phyloP scores from a whole-genome alignment of 2,888 invertebrate species.

The Crossocerus cetratus region DNA sequence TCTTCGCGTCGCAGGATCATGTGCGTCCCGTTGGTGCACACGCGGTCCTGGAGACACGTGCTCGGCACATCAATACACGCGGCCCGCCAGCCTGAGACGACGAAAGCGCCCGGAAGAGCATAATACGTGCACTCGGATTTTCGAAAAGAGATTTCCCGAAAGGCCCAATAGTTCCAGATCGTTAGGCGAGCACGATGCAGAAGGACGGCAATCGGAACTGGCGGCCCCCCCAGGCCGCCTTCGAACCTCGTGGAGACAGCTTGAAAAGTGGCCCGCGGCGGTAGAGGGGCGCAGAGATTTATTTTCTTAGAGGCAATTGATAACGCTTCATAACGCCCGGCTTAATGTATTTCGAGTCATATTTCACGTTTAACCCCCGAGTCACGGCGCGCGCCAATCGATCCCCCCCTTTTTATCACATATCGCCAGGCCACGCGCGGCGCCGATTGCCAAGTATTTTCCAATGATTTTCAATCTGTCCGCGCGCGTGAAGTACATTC shows the following conservation, averaged over 20 bases:
- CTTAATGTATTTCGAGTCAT: constrained; percentile 45
- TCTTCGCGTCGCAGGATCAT: constrained; percentile 48
- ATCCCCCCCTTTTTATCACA: constrained; percentile 9
- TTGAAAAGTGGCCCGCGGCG: constrained; percentile 32
- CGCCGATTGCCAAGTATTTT: not conserved
- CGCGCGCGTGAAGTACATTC: no score
- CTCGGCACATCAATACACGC: constrained; percentile 56
- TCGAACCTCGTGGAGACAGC: constrained; percentile 21
- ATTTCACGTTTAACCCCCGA: constrained; percentile 35
- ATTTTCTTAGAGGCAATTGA: constrained; percentile 54
- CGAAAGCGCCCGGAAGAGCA: constrained; percentile 48
- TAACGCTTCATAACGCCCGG: constrained; percentile 50
- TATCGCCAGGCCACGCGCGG: not conserved
- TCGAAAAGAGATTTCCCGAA: constrained; percentile 44
- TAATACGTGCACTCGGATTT: constrained; percentile 16
- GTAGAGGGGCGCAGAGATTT: constrained; percentile 43
- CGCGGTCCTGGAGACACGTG: constrained; percentile 51
- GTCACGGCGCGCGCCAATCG: constrained; percentile 5
- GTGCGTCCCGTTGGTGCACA: constrained; percentile 45
- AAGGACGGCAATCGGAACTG: constrained; percentile 31
- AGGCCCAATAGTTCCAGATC: constrained; percentile 59
- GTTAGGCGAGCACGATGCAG: constrained; percentile 39
- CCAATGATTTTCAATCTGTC: not conserved
- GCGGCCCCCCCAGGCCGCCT: constrained; percentile 5
- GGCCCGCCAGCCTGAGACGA: constrained; percentile 11